Conservation (phyloP, 2,113 vertebrate genomes). For the Chunga burmeisteri region DNA sequence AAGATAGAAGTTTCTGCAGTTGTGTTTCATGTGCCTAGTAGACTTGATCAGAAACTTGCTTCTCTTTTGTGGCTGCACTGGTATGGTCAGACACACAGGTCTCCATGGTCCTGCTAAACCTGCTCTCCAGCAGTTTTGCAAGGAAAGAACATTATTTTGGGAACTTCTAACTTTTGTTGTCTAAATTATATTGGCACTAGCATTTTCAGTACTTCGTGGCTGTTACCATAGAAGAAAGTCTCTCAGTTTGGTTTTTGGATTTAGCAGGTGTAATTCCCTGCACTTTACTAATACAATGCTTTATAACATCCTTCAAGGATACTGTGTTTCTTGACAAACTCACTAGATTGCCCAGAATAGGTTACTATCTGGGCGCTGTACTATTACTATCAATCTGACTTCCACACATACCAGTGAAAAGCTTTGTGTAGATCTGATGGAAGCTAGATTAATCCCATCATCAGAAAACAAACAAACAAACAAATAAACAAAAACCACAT, state of each 20-base stretch:
- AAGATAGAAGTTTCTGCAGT: neutral
- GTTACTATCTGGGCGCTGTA: neutral
- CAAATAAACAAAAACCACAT: neutral
- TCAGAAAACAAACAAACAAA: neutral
- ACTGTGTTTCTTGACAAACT: neutral
- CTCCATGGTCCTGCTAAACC: neutral
- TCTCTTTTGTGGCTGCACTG: neutral
- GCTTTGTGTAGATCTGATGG: neutral
- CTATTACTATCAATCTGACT: neutral
- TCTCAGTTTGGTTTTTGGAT: neutral
- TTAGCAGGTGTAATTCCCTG: neutral
- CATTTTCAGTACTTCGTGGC: neutral
- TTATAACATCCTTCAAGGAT: neutral
- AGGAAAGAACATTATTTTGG: neutral
- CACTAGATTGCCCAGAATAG: neutral
- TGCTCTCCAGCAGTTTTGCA: neutral
- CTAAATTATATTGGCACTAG: neutral
- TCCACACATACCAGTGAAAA: neutral
- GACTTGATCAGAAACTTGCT: neutral
- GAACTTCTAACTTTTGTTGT: neutral
- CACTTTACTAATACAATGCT: neutral
- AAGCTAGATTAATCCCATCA: neutral
- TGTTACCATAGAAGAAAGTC: neutral
- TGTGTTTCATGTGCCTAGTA: neutral
- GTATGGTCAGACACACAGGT: neutral